Conservation (phyloP, 2,888 invertebrate genomes). For the Teleogryllus oceanicus region DNA sequence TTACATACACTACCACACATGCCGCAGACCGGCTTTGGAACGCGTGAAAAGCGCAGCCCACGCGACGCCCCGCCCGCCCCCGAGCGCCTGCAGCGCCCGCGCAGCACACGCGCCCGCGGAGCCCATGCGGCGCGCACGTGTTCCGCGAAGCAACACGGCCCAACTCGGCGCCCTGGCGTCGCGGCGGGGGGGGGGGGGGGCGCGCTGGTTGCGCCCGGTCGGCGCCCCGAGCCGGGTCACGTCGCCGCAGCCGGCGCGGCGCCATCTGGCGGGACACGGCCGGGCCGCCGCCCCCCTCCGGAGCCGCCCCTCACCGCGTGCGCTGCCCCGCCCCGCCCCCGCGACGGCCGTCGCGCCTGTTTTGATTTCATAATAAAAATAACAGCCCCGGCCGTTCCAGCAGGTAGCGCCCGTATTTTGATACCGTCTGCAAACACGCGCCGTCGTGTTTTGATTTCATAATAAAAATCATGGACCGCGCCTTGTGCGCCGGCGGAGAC, state of each 20-base stretch:
- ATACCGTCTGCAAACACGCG: neutral
- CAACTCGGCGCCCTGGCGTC: neutral
- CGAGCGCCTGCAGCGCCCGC: neutral
- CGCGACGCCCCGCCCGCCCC: neutral
- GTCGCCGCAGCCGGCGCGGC: neutral
- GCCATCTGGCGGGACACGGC: constrained; percentile 18
- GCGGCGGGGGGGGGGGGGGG: neutral
- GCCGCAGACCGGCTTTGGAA: too few species aligned
- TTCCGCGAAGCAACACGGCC: neutral
- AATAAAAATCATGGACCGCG: neutral
- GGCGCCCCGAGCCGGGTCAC: constrained; percentile 1
- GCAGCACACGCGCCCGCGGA: neutral
- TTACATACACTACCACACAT: too few species aligned
- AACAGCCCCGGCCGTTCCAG: neutral
- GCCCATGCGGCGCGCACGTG: neutral
- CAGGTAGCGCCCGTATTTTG: neutral
- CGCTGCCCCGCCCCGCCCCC: neutral
- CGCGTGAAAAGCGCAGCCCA: too few species aligned
- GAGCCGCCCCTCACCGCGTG: neutral
- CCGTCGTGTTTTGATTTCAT: neutral
- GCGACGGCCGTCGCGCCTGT: neutral
- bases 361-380: neutral
- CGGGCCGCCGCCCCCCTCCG: neutral
- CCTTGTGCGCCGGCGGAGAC: too few species aligned
- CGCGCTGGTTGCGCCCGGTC: too few species aligned